Conservation (phyloP, 2,113 vertebrate species). For the Opisthocomus hoazin region DNA sequence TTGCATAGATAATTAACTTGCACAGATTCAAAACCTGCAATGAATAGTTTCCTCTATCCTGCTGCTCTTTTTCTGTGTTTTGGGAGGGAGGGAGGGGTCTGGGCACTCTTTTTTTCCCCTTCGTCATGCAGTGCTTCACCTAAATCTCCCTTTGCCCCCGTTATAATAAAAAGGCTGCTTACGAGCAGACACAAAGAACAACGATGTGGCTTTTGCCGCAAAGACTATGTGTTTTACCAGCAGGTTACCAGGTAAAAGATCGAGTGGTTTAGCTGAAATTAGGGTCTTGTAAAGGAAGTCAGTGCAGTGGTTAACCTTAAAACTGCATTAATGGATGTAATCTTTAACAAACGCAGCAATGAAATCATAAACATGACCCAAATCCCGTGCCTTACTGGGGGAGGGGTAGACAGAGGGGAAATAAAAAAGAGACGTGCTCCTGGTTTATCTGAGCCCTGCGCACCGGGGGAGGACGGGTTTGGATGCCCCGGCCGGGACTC, state of each 20-base stretch:
- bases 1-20: background rate
- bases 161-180: background rate
- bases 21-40: background rate
- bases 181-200: background rate
- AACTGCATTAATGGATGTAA: background rate
- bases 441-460: background rate
- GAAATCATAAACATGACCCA: constrained; percentile 39
- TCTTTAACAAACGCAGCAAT: constrained; percentile 3
- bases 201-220: background rate
- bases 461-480: background rate
- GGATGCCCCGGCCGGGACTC: background rate
- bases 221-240: background rate
- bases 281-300: background rate
- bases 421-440: background rate
- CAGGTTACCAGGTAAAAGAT: constrained; percentile 28
- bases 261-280: constrained; percentile 1
- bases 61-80: background rate
- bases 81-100: background rate
- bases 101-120: background rate
- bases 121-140: background rate
- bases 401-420: background rate
- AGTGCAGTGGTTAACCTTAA: constrained; percentile 34
- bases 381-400: background rate
- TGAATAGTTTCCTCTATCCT: background rate
- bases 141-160: background rate